Evolutionary conservation across 2,113 vertebrate species (phyloP).

Genomic region (Alethe diademata): DNA sequence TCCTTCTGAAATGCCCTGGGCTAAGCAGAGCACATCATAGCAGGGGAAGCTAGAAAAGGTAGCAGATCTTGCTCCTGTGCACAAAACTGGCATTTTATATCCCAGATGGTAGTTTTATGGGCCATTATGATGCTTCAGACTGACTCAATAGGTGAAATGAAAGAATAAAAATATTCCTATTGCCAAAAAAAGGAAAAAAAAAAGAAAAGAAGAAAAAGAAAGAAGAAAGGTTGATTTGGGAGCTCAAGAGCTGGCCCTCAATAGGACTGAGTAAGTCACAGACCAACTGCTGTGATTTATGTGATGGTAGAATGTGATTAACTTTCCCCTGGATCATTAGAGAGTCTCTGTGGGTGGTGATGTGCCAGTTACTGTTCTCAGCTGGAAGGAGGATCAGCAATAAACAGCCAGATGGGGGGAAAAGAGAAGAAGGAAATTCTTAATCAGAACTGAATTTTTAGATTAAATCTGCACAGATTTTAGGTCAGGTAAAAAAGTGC

Average conservation of each 20-base stretch:
- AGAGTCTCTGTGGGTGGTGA: constrained; percentile 16
- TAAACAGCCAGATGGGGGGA: constrained; percentile 10
- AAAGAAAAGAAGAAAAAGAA: not conserved
- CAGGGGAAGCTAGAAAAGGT: not conserved
- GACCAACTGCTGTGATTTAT: constrained; percentile 25
- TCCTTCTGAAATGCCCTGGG: not conserved
- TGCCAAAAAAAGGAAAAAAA: not conserved
- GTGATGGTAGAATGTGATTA: constrained; percentile 16
- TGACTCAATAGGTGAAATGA: constrained; percentile 3
- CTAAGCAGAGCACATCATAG: not conserved
- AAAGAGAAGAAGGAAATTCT: not conserved
- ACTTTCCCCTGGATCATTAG: constrained; percentile 32
- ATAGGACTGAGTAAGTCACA: not conserved
- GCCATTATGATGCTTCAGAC: not conserved
- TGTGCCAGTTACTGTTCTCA: constrained; percentile 41
- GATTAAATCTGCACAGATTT: not conserved
- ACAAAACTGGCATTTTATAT: constrained; percentile 8
- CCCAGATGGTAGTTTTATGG: constrained; percentile 35
- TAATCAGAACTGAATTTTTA: not conserved
- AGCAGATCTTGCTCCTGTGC: not conserved
- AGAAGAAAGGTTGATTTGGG: not conserved
- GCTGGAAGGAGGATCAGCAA: constrained; percentile 34
- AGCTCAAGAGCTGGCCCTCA: not conserved
- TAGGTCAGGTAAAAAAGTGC: not conserved
- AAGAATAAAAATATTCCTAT: not conserved